phyloP scores from a whole-genome alignment of 1,140 invertebrate species.

The Macrocentrus cingulum region DNA sequence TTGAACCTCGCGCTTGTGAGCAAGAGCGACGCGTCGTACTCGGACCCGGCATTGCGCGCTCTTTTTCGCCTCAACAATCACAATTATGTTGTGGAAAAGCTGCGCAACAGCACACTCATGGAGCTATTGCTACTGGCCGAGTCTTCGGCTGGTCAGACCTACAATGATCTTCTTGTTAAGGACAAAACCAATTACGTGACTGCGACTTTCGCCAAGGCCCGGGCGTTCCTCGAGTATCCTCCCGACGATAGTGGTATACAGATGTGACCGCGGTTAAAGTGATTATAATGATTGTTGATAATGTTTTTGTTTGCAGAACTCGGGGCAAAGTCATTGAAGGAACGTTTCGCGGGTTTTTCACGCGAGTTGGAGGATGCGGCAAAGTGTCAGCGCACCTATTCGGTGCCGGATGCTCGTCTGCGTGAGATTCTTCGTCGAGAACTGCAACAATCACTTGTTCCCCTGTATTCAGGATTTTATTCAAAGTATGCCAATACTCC shows the following conservation, averaged over 20 bases:
- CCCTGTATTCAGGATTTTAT: constrained; percentile 80
- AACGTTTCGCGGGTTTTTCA: constrained; percentile 87
- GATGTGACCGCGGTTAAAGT: no score
- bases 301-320: constrained; percentile 58
- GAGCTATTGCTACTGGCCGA: constrained; percentile 78
- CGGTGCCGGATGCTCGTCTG: constrained; percentile 88
- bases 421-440: constrained; percentile 64
- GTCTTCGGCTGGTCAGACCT: constrained; percentile 80
- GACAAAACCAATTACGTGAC: constrained; percentile 51
- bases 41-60: constrained; percentile 77
- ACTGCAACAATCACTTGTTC: constrained; percentile 65
- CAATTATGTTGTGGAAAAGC: constrained; percentile 87
- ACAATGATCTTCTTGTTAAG: constrained; percentile 69
- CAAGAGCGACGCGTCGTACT: constrained; percentile 81
- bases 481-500: constrained; percentile 63
- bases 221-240: constrained; percentile 45
- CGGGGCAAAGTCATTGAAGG: constrained; percentile 79
- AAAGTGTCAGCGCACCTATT: constrained; percentile 85
- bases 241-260: constrained; percentile 49
- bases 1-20: constrained; percentile 80
- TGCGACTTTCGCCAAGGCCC: constrained; percentile 51
- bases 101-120: constrained; percentile 80
- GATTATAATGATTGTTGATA: no score
- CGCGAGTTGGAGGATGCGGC: constrained; percentile 91
- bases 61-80: constrained; percentile 91